Base-by-base conservation (phyloP, 2,888 invertebrate species). In the Acleris emargana region DNA sequence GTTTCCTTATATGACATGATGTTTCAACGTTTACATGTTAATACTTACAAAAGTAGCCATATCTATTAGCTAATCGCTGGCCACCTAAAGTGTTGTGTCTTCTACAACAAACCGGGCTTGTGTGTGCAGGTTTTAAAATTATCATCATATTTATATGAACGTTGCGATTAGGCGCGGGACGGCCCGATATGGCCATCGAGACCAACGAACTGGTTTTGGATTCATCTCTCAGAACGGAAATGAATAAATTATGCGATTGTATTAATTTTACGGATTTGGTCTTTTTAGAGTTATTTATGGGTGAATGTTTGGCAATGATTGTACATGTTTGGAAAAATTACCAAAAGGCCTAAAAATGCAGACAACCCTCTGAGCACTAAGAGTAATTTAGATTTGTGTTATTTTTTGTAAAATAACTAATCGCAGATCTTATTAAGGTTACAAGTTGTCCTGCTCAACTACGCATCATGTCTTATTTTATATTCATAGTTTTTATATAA, bases 41-140 rank as follows among this genome's bases (percentile, higher is more conserved):
- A 78, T 82, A 91, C 91, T 91, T 79, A 92, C 92, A 84, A 86
- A 84, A 76, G 89, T 80, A 89, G 91, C 91, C 92, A 92, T 92
- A 70, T 77, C 79, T 80, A 81, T 82, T 89, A 91, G 91, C 92
- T 92, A 92, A 89, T 83, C 91, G 92, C 92, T 88, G 89, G 90
- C 90, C 79, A 87, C 90, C 75, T 73, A 70, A 75, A 71, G 80
- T 80, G 80, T 79, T 84, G 89, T 89, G 79, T 84, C 72, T 81
- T 80, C 86, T 77, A 79, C 83, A 78, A 89, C 88, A 85, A 87
- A 83, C 83, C 74, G 72, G 71, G 84, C 85, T 87, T 85, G 91
- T 88, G 86, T 91, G 89, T 88, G 85, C 76, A 71, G 77, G 74
- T 79, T 80, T 75, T 73, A 73, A 75, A 76, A 75, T 74, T 83